Base-by-base conservation (phyloP, 2,797 vertebrate species). In the Enteromius fasciolatus region DNA sequence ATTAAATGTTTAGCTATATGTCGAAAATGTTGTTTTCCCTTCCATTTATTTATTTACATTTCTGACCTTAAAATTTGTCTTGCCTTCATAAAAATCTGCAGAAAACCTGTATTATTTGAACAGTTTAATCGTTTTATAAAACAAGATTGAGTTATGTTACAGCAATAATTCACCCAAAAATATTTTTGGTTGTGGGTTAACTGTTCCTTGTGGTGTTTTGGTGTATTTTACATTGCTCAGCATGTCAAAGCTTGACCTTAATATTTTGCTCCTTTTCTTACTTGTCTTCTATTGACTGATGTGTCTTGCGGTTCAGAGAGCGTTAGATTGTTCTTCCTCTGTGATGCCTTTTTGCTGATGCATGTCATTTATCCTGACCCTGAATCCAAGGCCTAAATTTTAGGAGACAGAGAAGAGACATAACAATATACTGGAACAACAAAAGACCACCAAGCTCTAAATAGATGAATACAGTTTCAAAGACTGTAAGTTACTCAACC, bases 261-360 rank as follows among this genome's bases (percentile, higher is more conserved):
- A n/a, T 36, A 18, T 14, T 39, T 41, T 18, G 23, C 50, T 54
- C 23, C 15, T 28, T 31, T 50, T 44, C 68, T 79, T n/a, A 36
- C 52, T 44, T 28, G 48, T n/a, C 15, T 68, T 14, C n/a, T 75
- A 11, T 12, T 3, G 39, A 57, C 33, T 41, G 15, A 41, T 25
- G 7, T 75, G 46, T 54, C 41, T 76, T 59, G 36, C 3, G 20
- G 50, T 69, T 76, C n/a, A 76, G 23, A 25, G 39, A 80, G 41
- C 25, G n/a, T 59, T 41, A 6, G 52, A 17, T 57, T 41, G 20
- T 79, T 68, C 59, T 73, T 31, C 28, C 46, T 36, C 28, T 74
- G 48, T 54, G 48, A n/a, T 54, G 10, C 80, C 12, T 87, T 87
- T 78, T 78, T 63, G 76, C 6, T 82, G 46, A 48, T 76, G 9